Base-by-base conservation (phyloP, 2,888 invertebrate species). In the Synergus umbraculus region DNA sequence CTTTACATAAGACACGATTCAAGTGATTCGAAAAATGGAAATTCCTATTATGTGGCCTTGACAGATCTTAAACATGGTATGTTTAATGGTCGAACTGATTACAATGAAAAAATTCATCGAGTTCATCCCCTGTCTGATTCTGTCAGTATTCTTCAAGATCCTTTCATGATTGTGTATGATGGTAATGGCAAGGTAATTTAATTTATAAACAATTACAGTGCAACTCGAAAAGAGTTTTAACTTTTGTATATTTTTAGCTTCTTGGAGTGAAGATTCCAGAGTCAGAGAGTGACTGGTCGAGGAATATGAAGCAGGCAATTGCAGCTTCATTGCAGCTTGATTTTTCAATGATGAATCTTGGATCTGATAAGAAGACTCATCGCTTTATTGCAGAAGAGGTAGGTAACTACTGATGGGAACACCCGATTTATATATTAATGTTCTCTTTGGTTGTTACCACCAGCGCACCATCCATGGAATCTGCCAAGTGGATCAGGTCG, bases 361-460 rank as follows among this genome's bases (percentile, higher is more conserved):
- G 83, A 2, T 78, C 77, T 9, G 83, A 85, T 0, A 83, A 85
- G 9, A 85, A 83, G 69, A 83, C 89, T 3, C 89, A 89, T 18
- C 87, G 87, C 64, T 92, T 91, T 84, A 64, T 86, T 7, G 84
- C 86, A 5, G 82, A 85, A 18, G 92, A 93, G 90, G 91, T 92
- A 89, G 91, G 92, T 92, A 91, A 91, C 91, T 88, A 90, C 91
- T 89, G 89, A 90, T 88, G 91, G 89, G 92, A 90, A 90, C 91
- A 86, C 85, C 82, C 87, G 82, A 83, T 83, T 82, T 76, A 82
- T 81, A 78, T 82, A 86, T 81, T 89, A 90, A 90, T 91, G 92
- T 92, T 92, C 92, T 92, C 92, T 92, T 92, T 92, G 92, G 92
- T 92, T 92, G 92, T 92, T 92, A 92, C 92, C 91, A 91, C 91